Conservation (phyloP, 1,140 invertebrate species). For the Pararge aegeria region DNA sequence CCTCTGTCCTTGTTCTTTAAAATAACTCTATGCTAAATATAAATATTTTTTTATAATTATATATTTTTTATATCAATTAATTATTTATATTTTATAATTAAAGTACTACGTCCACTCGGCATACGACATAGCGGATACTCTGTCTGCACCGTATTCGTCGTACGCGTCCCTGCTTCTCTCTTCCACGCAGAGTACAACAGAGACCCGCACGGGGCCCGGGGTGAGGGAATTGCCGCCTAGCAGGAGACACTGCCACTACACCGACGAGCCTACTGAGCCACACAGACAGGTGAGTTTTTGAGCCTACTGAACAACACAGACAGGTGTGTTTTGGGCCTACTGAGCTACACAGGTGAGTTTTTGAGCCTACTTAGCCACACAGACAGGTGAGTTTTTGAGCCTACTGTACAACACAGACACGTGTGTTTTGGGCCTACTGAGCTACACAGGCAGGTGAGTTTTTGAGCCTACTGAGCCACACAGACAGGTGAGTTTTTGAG, state of each 20-base stretch:
- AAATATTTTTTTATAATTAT: too few species aligned
- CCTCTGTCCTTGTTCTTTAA: too few species aligned
- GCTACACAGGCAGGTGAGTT: too few species aligned
- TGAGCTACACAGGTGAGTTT: neutral
- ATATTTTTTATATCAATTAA: too few species aligned
- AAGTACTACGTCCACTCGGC: conserved; percentile 82
- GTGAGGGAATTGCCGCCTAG: conserved; percentile 61
- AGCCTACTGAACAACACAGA: neutral
- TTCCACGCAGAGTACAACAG: conserved; percentile 74
- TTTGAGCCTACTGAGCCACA: neutral
- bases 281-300: conserved; percentile 33
- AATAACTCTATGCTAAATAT: too few species aligned
- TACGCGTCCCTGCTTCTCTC: conserved; percentile 65
- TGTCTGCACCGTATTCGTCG: conserved; percentile 35
- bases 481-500: conserved; percentile 31
- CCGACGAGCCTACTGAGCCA: conserved; percentile 64
- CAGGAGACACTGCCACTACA: conserved; percentile 76
- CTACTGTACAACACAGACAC: neutral
- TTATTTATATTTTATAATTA: neutral
- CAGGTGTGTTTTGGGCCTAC: too few species aligned
- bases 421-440: neutral
- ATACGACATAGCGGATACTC: conserved; percentile 77
- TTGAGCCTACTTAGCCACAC: neutral
- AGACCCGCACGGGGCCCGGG: conserved; percentile 70
- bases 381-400: neutral